phyloP scores from a whole-genome alignment of 2,888 invertebrate genomes.

The Oscheius sp. region DNA sequence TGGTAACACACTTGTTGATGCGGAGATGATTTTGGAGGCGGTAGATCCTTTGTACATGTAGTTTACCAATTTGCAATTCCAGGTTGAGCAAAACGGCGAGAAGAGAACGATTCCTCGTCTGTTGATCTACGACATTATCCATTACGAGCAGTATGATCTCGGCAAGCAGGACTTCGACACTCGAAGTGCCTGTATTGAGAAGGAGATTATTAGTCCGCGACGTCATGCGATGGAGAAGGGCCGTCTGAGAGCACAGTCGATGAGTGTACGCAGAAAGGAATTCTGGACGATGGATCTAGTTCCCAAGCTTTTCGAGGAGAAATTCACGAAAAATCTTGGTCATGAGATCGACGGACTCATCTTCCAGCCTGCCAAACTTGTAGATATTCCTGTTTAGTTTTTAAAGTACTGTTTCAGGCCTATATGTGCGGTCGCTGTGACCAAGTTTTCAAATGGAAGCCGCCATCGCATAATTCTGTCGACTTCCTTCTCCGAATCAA shows the following conservation, averaged over 20 bases:
- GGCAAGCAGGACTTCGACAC: conserved; percentile 84
- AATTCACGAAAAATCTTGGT: conserved; percentile 85
- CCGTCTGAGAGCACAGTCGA: conserved; percentile 45
- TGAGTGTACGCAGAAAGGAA: conserved; percentile 83
- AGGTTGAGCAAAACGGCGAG: conserved; percentile 2
- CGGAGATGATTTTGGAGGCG: conserved; percentile 71
- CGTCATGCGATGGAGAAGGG: conserved; percentile 80
- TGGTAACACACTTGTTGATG: conserved; percentile 65
- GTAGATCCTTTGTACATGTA: background rate
- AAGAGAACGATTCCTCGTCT: conserved; percentile 83
- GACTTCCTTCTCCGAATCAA: conserved; percentile 91
- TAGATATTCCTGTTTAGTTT: conserved; percentile 73
- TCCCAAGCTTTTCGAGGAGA: conserved; percentile 77
- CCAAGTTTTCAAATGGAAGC: conserved; percentile 97
- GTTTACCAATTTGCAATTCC: background rate
- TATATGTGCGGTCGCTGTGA: conserved; percentile 86
- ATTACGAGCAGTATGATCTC: conserved; percentile 80
- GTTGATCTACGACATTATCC: conserved; percentile 91
- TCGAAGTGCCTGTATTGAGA: conserved; percentile 83
- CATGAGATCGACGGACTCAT: conserved; percentile 99
- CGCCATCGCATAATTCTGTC: conserved; percentile 91
- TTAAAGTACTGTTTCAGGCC: conserved; percentile 77
- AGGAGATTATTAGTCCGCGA: conserved; percentile 78
- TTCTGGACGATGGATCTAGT: conserved; percentile 74
- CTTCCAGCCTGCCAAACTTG: conserved; percentile 90